These are phyloP conservation scores for Copidosoma floridanum DNA, from an alignment of 1,140 invertebrate genomes.

Conservation along the genomic window DNA sequence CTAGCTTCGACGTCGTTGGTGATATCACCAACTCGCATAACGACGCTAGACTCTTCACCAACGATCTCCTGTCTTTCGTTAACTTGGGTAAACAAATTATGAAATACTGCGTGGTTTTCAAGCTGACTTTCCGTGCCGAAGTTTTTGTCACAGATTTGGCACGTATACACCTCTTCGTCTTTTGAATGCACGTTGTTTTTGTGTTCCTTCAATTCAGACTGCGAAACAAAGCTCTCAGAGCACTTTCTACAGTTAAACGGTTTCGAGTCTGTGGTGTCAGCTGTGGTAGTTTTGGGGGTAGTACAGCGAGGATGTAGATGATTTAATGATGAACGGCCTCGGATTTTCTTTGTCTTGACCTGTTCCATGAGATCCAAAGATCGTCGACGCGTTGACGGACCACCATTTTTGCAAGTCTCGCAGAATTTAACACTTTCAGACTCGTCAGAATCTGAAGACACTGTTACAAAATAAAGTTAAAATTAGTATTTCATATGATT, in stretches of 20 bases:
- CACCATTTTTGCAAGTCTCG: conserved; percentile 4
- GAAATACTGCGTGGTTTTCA: no score
- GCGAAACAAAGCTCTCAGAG: background rate
- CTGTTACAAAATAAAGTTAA: background rate
- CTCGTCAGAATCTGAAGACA: background rate
- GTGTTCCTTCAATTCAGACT: conserved; percentile 6
- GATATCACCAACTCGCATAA: background rate
- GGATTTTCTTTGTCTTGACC: background rate
- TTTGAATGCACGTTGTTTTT: conserved; percentile 2
- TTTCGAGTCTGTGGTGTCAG: background rate
- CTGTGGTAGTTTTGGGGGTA: background rate
- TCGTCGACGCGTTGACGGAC: background rate
- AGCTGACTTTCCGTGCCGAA: background rate
- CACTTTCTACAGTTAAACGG: conserved; percentile 3
- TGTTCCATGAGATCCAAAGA: background rate
- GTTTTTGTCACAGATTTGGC: conserved; percentile 10
- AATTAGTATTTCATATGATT: background rate
- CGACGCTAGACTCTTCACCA: no score
- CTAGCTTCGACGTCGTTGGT: background rate
- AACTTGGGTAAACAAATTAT: no score
- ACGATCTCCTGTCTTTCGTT: no score
- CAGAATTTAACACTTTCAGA: background rate
- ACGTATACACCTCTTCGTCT: background rate
- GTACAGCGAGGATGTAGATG: background rate
- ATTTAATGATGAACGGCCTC: background rate